phyloP scores from a whole-genome alignment of 2,113 vertebrate genomes.

The Gallinago media region DNA sequence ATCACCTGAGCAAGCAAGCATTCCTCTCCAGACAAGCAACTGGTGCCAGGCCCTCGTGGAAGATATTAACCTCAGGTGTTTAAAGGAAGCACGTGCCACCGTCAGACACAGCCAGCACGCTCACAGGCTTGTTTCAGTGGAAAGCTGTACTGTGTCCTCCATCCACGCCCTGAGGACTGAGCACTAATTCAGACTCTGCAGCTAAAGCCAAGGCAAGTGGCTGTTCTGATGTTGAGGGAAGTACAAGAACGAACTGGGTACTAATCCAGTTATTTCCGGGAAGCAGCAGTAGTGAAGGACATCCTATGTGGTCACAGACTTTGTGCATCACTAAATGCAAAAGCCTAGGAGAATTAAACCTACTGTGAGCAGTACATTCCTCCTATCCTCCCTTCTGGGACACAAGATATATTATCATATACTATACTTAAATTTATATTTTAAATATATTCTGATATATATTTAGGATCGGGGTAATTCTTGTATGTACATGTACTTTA shows the following conservation, averaged over 20 bases:
- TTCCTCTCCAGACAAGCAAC: background rate
- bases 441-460: conserved; percentile 63
- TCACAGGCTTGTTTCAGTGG: background rate
- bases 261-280: background rate
- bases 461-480: background rate
- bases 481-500: background rate
- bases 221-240: background rate
- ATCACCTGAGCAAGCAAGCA: background rate
- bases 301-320: background rate
- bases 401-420: conserved; percentile 46
- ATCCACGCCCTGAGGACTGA: fast-evolving
- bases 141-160: background rate
- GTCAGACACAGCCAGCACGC: background rate
- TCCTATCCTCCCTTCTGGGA: conserved; percentile 13
- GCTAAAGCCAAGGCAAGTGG: background rate
- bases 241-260: background rate
- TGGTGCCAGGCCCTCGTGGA: background rate
- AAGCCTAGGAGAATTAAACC: background rate
- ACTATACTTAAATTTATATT: conserved; percentile 35
- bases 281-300: background rate
- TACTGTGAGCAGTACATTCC: background rate
- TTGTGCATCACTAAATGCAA: background rate
- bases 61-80: background rate
- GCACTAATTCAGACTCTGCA: background rate
- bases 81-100: conserved; percentile 21